A percentile compares a stretch with the other conserved stretches of the same genome.
Conservation (phyloP, 37 sponge, comb jelly and placozoan species). For the Axinella damicornis region DNA sequence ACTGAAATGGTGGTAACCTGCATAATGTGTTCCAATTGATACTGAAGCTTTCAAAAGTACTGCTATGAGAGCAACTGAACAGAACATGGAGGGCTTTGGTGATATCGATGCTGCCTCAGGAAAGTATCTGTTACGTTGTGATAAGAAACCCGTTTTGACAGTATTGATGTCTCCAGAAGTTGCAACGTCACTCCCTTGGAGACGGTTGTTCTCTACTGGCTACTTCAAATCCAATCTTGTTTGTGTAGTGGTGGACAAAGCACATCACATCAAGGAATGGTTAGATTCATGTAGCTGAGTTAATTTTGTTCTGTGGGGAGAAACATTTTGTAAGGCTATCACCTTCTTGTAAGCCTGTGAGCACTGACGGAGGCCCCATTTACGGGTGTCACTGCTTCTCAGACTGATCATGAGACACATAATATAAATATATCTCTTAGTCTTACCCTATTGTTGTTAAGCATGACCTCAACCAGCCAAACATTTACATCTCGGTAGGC, state of each 20-base stretch:
- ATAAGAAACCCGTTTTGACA: neutral
- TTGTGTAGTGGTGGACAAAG: neutral
- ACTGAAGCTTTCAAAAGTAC: neutral
- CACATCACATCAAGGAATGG: neutral
- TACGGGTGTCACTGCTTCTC: neutral
- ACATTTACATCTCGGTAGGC: neutral
- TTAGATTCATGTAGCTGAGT: too few relatives aligned
- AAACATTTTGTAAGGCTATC: neutral
- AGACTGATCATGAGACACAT: too few relatives aligned
- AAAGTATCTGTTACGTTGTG: too few relatives aligned
- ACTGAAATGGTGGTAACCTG: too few relatives aligned
- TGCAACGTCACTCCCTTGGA: neutral
- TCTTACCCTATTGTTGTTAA: neutral
- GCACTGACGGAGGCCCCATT: conserved; percentile 1
- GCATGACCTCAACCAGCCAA: neutral
- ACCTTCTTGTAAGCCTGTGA: neutral
- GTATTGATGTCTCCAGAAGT: conserved; percentile 15
- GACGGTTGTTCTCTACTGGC: too few relatives aligned
- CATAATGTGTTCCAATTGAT: neutral
- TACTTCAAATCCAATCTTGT: too few relatives aligned
- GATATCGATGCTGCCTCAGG: too few relatives aligned
- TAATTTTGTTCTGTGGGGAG: neutral
- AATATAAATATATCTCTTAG: neutral
- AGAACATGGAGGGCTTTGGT: too few relatives aligned
- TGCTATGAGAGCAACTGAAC: neutral